phyloP scores from a whole-genome alignment of 2,888 invertebrate genomes.

The Drosophila merina region DNA sequence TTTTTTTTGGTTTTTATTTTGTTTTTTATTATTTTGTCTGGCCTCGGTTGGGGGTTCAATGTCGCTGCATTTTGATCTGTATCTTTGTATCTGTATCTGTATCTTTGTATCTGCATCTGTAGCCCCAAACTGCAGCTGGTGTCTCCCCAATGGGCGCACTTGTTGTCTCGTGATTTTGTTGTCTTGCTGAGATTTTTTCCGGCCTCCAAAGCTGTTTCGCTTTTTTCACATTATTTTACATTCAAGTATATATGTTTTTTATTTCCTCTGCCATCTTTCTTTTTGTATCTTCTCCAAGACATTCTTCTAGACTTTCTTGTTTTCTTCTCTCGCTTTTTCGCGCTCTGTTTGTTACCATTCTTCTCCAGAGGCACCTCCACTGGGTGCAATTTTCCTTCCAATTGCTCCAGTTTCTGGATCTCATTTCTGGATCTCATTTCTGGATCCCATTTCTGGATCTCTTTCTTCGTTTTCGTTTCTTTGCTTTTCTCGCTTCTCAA shows the following conservation, averaged over 20 bases:
- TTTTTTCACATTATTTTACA: too few species aligned
- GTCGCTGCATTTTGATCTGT: constrained; percentile 15
- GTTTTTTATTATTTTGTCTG: constrained; percentile 2
- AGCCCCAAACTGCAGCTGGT: too few species aligned
- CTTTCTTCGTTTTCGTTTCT: background rate
- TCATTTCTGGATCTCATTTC: constrained; percentile 8
- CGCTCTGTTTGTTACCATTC: constrained; percentile 28
- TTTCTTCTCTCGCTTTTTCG: constrained; percentile 2
- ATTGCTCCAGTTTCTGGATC: constrained; percentile 61
- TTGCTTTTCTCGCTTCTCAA: constrained; percentile 25
- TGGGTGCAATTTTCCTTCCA: constrained; percentile 58
- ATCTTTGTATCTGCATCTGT: constrained; percentile 4
- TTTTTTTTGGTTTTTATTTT: background rate
- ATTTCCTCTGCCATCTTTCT: too few species aligned
- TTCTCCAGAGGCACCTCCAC: background rate
- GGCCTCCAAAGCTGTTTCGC: constrained; percentile 10
- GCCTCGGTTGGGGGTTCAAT: constrained; percentile 32
- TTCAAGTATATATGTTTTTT: too few species aligned
- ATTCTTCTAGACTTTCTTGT: too few species aligned
- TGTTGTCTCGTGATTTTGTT: constrained; percentile 1
- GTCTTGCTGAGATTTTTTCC: constrained; percentile 54
- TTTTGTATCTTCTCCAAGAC: background rate
- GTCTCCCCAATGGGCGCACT: background rate
- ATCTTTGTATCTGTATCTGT: constrained; percentile 7
- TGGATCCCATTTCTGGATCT: constrained; percentile 6